Base-by-base conservation (phyloP, 2,797 vertebrate genomes). In the Catostomus latipinnis region DNA sequence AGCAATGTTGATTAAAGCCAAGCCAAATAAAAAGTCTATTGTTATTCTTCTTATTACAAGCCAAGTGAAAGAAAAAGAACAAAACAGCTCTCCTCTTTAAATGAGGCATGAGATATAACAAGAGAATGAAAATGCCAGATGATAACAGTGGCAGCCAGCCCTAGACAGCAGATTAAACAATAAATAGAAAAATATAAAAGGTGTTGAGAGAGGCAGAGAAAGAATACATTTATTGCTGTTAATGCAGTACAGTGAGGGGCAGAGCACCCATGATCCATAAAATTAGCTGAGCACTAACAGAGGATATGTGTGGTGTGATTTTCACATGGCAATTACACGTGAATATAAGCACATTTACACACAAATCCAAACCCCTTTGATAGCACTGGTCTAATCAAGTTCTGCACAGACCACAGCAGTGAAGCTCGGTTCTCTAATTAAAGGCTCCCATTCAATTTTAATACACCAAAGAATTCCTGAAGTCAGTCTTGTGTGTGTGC, bases 351-450 rank as follows among this genome's bases (percentile, higher is more conserved):
- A 12, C 49, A 12, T 13, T 1, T 0, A 61, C 71, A 10, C 48
- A 46, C 68, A 11, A 54, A 49, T 65, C 43, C 71, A 57, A 18
- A 67, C 71, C 13, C 67, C 70, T 74, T 71, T 77, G 58, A 69
- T 45, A 62, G 54, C 67, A 57, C 70, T 61, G 67, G 65, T 74
- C 56, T 73, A 78, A 82, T 78, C 78, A 78, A 76, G 73, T 72
- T 73, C 66, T 34, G 46, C 58, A 18, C 62, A 8, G 53, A 52
- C 63, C 57, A 74, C 16, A 80, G 68, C 18, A 56, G n/a, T 50
- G 61, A 75, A 62, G 71, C 61, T 78, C 60, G n/a, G 69, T 72
- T 80, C 77, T 73, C 70, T 70, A 79, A 81, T 79, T 72, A 66
- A 66, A 76, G 56, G 56, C 54, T 53, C 54, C 74, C 43, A 78